These are phyloP conservation scores for Dicentrarchus labrax DNA, from an alignment of 2,113 vertebrate genomes.

Conservation along the genomic window DNA sequence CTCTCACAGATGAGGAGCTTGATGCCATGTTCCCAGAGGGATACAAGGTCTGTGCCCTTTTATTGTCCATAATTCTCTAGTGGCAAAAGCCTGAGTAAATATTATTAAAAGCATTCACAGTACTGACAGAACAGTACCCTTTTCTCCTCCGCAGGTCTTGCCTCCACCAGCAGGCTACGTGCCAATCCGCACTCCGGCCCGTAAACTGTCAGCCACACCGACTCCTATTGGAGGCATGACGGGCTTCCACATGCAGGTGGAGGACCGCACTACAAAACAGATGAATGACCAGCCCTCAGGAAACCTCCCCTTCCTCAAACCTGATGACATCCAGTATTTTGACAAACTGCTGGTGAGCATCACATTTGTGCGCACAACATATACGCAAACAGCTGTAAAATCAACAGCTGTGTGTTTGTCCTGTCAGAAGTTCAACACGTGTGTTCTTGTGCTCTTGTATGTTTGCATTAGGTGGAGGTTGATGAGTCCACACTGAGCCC, in stretches of 20 bases:
- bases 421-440: not conserved
- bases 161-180: constrained; percentile 98
- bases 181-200: constrained; percentile 97
- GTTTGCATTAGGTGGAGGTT: constrained; percentile 91
- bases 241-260: constrained; percentile 98
- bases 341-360: constrained; percentile 94
- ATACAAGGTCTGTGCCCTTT: constrained; percentile 88
- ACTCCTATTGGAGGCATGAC: constrained; percentile 98
- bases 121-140: not conserved
- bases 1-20: constrained; percentile 96
- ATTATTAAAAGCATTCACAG: not conserved
- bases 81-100: not conserved
- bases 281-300: constrained; percentile 98
- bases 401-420: not conserved
- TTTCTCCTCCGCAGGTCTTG: constrained; percentile 86
- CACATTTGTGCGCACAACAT: not conserved
- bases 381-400: not conserved
- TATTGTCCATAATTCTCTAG: not conserved
- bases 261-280: constrained; percentile 96
- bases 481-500: constrained; percentile 98
- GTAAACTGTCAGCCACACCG: constrained; percentile 96
- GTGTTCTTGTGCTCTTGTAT: not conserved
- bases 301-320: constrained; percentile 98
- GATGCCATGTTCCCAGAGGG: constrained; percentile 99
- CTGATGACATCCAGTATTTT: constrained; percentile 99